These are phyloP conservation scores for Chrysolina oricalcia DNA, from an alignment of 2,888 invertebrate species.

Conservation along the genomic window DNA sequence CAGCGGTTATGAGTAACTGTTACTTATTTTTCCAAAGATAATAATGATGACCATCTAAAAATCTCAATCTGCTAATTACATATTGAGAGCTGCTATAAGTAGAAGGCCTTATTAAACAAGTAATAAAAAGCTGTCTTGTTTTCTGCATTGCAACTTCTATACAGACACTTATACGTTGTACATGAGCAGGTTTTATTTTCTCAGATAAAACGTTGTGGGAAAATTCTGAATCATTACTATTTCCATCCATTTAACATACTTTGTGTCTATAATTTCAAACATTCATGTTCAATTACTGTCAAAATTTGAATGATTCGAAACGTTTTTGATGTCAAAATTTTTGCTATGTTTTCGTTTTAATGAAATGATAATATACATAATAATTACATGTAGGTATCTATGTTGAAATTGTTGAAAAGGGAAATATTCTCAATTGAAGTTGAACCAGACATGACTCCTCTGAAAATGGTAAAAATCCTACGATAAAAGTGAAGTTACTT, in stretches of 20 bases:
- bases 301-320: not conserved
- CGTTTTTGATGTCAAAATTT: too few species aligned
- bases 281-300: constrained; percentile 10
- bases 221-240: constrained; percentile 41
- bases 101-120: constrained; percentile 47
- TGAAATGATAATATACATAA: too few species aligned
- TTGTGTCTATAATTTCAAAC: constrained; percentile 6
- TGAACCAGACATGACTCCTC: too few species aligned
- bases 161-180: constrained; percentile 41
- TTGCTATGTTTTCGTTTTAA: too few species aligned
- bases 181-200: constrained; percentile 46
- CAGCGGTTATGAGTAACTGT: constrained; percentile 28
- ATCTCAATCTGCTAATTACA: constrained; percentile 46
- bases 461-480: too few species aligned
- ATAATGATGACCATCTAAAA: constrained; percentile 49
- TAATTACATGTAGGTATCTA: too few species aligned
- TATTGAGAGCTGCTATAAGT: constrained; percentile 37
- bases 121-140: constrained; percentile 49
- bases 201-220: constrained; percentile 43
- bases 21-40: constrained; percentile 39
- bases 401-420: too few species aligned
- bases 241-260: constrained; percentile 32
- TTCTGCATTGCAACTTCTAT: constrained; percentile 42
- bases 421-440: too few species aligned
- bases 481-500: too few species aligned